Evolutionary conservation across 2,113 vertebrate genomes (phyloP).

Genomic region (Pteruthius melanotis): DNA sequence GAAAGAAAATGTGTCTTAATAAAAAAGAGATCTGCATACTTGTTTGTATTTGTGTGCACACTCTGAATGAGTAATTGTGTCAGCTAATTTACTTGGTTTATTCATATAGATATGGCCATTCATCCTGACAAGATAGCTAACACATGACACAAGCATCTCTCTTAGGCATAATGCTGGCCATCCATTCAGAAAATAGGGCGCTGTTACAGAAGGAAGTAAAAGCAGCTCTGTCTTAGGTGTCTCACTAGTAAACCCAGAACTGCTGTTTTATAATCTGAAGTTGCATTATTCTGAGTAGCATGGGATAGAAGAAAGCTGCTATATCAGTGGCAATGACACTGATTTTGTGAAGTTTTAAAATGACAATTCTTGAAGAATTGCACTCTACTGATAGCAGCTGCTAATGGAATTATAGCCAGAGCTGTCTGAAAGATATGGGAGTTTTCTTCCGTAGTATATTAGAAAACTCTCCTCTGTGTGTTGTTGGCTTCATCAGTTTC

Average conservation of each 20-base stretch:
- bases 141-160: background rate
- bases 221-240: background rate
- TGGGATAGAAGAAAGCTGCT: background rate
- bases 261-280: background rate
- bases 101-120: background rate
- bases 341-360: background rate
- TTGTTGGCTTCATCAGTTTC: background rate
- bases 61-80: background rate
- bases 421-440: background rate
- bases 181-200: background rate
- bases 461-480: background rate
- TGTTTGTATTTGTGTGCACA: background rate
- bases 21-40: background rate
- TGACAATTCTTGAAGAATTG: background rate
- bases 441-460: background rate
- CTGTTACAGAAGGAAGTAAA: background rate
- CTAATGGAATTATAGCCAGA: background rate
- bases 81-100: background rate
- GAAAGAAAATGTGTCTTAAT: background rate
- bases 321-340: background rate
- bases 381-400: background rate
- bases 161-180: background rate
- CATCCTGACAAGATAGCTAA: background rate
- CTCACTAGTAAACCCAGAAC: background rate
- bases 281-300: background rate